Conservation (phyloP, 2,888 invertebrate genomes). For the Sinelater perroti region DNA sequence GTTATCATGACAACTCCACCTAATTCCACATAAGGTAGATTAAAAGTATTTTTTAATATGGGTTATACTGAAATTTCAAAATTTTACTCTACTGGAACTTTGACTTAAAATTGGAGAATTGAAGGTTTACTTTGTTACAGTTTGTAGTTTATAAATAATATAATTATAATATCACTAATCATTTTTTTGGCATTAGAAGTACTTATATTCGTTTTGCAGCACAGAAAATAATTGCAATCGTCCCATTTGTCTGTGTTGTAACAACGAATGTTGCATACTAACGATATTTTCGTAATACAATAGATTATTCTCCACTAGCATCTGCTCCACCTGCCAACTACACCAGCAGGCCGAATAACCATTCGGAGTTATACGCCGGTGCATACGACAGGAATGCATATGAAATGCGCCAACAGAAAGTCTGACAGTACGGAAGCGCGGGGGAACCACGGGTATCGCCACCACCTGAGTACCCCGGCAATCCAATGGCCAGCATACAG, state of each 20-base stretch:
- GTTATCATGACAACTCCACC: too few relatives aligned
- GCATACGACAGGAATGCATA: slow-evolving; percentile 75
- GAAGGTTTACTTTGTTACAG: too few relatives aligned
- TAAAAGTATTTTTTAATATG: too few relatives aligned
- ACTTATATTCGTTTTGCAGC: slow-evolving; percentile 21
- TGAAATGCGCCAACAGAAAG: slow-evolving; percentile 79
- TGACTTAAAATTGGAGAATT: too few relatives aligned
- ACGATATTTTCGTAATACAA: slow-evolving; percentile 36
- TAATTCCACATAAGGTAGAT: too few relatives aligned
- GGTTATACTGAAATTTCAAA: too few relatives aligned
- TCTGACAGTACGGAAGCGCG: slow-evolving; percentile 63
- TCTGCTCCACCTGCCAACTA: slow-evolving; percentile 58
- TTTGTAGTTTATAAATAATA: too few relatives aligned
- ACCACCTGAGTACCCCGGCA: slow-evolving; percentile 60
- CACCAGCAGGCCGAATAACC: slow-evolving; percentile 60
- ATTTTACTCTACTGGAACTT: too few relatives aligned
- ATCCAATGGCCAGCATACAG: slow-evolving; percentile 53
- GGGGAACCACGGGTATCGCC: slow-evolving; percentile 55
- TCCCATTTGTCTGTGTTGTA: slow-evolving; percentile 25
- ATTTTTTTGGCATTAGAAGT: too few relatives aligned
- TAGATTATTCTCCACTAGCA: slow-evolving; percentile 59
- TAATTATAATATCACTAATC: too few relatives aligned
- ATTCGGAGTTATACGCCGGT: slow-evolving; percentile 74
- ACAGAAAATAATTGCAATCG: slow-evolving; percentile 17
- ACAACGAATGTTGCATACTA: slow-evolving; percentile 26